A percentile compares a stretch with the other conserved stretches of the same genome.
phyloP scores from a whole-genome alignment of 2,113 vertebrate species.

The Ctenomys sociabilis region DNA sequence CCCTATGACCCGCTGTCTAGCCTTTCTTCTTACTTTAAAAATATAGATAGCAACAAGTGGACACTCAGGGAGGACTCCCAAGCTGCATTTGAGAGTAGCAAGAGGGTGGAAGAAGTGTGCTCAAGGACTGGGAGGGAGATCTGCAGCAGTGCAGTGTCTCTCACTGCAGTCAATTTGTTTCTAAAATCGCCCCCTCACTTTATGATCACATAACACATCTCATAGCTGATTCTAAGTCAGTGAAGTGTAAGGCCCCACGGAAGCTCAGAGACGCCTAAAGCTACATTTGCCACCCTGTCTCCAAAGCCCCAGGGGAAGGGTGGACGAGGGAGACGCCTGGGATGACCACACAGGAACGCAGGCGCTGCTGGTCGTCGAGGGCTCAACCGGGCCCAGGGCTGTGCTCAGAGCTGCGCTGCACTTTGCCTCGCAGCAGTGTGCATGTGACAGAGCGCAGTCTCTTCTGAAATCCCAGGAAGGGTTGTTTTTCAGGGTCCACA shows the following conservation, averaged over 20 bases:
- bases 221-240: rapidly evolving
- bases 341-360: background rate
- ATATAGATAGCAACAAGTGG: background rate
- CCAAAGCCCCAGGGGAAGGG: background rate
- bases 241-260: background rate
- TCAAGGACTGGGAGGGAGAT: background rate
- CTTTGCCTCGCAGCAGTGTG: rapidly evolving
- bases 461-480: background rate
- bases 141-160: background rate
- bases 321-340: rapidly evolving
- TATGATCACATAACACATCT: background rate
- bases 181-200: background rate
- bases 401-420: rapidly evolving
- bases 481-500: background rate
- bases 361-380: rapidly evolving
- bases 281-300: background rate
- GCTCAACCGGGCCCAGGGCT: background rate
- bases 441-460: no score
- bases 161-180: background rate
- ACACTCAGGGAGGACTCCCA: background rate
- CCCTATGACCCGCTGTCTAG: no score
- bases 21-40: background rate
- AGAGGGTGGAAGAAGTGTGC: background rate
- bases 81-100: background rate
- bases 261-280: rapidly evolving